phyloP scores from a whole-genome alignment of 53 echinoderm and acorn worm species.

The Arbacia lixula region DNA sequence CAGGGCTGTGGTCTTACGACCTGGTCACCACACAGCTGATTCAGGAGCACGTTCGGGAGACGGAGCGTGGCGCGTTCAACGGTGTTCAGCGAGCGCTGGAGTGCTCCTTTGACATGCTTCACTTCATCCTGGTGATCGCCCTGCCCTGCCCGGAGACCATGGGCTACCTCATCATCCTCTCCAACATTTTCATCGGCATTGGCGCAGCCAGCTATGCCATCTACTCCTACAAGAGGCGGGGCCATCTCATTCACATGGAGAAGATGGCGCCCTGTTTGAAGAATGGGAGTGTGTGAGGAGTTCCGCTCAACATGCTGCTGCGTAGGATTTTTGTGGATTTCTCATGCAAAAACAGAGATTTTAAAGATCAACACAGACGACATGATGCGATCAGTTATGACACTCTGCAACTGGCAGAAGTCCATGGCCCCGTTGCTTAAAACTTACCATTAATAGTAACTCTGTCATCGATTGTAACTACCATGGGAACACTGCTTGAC shows the following conservation, averaged over 20 bases:
- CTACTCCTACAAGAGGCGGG: conserved; percentile 77
- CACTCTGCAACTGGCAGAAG: too few species aligned
- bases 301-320: too few species aligned
- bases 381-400: too few species aligned
- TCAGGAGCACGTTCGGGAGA: conserved; percentile 74
- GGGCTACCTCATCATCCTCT: conserved; percentile 82
- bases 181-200: conserved; percentile 70
- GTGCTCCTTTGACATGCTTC: conserved; percentile 92
- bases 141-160: conserved; percentile 86
- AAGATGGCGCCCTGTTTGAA: conserved; percentile 50
- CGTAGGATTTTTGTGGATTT: too few species aligned
- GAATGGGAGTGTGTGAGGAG: conserved; percentile 6
- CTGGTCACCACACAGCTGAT: conserved; percentile 77
- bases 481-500: too few species aligned
- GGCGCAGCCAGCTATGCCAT: conserved; percentile 66
- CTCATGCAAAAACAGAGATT: too few species aligned
- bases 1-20: conserved; percentile 95
- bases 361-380: too few species aligned
- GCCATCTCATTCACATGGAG: conserved; percentile 79
- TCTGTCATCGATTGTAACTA: too few species aligned
- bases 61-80: conserved; percentile 80
- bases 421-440: too few species aligned
- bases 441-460: too few species aligned
- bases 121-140: conserved; percentile 88
- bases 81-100: conserved; percentile 88